Evolutionary conservation across 35 echinoderm and acorn worm genomes (phyloP).

Genomic region (Lytechinus variegatus): DNA sequence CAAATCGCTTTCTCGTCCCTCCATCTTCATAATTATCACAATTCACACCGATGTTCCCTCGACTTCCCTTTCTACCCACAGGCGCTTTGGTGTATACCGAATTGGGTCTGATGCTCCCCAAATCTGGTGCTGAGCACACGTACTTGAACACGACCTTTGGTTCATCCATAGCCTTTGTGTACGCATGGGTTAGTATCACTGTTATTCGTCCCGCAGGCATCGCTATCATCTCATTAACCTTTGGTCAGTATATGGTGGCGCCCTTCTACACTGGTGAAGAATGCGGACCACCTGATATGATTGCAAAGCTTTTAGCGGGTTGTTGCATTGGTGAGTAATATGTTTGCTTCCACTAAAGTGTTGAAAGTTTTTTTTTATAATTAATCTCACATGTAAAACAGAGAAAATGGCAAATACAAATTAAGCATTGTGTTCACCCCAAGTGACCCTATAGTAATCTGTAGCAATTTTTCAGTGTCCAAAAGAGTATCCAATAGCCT

Average conservation of each 20-base stretch:
- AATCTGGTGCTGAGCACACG: slow-evolving; percentile 50
- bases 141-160: slow-evolving; percentile 55
- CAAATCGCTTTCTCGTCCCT: too few relatives aligned
- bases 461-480: too few relatives aligned
- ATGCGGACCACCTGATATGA: slow-evolving; percentile 14
- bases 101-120: slow-evolving; percentile 57
- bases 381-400: too few relatives aligned
- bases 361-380: too few relatives aligned
- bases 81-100: slow-evolving; percentile 55
- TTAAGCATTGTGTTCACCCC: too few relatives aligned
- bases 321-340: slow-evolving; percentile 47
- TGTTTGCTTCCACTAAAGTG: too few relatives aligned
- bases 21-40: too few relatives aligned
- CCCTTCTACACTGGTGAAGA: slow-evolving; percentile 43
- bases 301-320: slow-evolving; percentile 37
- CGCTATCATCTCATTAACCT: slow-evolving; percentile 49
- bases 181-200: slow-evolving; percentile 41
- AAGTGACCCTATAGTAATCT: too few relatives aligned
- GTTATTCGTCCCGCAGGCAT: slow-evolving; percentile 33
- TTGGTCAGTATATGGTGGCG: slow-evolving; percentile 51
- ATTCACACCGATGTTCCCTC: too few relatives aligned
- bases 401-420: too few relatives aligned
- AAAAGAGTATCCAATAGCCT: too few relatives aligned
- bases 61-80: background rate
- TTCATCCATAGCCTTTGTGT: slow-evolving; percentile 41